phyloP scores from a whole-genome alignment of 2,797 vertebrate genomes.

The Alauda arvensis region DNA sequence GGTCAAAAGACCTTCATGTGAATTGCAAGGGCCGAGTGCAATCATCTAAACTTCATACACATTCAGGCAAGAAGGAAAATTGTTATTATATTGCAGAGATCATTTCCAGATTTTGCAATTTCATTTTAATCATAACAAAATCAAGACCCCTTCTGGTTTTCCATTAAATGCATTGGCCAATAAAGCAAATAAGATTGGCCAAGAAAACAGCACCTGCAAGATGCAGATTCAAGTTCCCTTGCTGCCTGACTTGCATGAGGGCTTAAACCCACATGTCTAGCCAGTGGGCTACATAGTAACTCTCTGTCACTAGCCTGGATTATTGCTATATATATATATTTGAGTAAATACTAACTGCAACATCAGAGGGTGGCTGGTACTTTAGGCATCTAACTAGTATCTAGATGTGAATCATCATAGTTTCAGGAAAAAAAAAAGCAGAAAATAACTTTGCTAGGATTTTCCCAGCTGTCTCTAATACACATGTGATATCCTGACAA shows the following conservation, averaged over 20 bases:
- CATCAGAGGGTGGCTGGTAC: neutral
- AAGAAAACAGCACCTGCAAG: neutral
- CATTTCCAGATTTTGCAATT: neutral
- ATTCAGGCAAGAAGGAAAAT: neutral
- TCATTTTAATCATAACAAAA: conserved; percentile 3
- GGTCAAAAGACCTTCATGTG: neutral
- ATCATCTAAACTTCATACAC: neutral
- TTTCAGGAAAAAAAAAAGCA: neutral
- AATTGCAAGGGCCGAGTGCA: neutral
- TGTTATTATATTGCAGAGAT: neutral
- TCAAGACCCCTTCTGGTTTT: neutral
- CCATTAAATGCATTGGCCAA: neutral
- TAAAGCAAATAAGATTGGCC: neutral
- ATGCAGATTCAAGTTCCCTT: neutral
- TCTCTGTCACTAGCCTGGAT: neutral
- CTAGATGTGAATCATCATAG: conserved; percentile 10
- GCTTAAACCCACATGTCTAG: neutral
- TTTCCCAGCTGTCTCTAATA: conserved; percentile 9
- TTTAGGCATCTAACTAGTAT: conserved; percentile 6
- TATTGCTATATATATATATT: neutral
- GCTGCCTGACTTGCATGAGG: neutral
- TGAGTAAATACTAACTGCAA: conserved; percentile 1
- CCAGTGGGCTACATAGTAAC: neutral
- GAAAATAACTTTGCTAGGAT: neutral
- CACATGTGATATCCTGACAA: neutral